A percentile compares a stretch with the other conserved stretches of the same genome.
Evolutionary conservation across 2,797 vertebrate genomes (phyloP).

Genomic region (Orientallactaga sibirica): DNA sequence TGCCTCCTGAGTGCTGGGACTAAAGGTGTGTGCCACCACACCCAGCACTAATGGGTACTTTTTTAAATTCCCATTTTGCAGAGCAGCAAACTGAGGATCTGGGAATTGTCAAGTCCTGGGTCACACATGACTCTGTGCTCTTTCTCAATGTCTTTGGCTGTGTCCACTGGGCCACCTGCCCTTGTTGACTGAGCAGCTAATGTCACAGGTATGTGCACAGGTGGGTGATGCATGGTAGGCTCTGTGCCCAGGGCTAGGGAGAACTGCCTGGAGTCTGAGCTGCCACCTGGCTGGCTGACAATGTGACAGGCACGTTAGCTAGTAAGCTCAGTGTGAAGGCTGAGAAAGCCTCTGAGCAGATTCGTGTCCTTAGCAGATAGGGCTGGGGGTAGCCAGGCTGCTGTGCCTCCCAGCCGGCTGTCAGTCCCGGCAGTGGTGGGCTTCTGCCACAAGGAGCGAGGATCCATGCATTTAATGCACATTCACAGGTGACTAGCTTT

Average conservation of each 20-base stretch:
- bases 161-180: neutral
- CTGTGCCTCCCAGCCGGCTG: neutral
- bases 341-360: no score
- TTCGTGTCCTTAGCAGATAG: neutral
- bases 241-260: neutral
- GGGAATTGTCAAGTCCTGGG: neutral
- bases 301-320: neutral
- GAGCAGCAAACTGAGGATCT: constrained; percentile 23
- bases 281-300: neutral
- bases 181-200: neutral
- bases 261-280: neutral
- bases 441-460: neutral
- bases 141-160: neutral
- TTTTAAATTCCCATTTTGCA: neutral
- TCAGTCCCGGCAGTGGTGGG: neutral
- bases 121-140: neutral
- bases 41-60: no score
- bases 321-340: neutral
- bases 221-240: neutral
- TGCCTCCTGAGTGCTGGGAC: no score
- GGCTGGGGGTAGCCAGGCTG: neutral
- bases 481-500: constrained; percentile 14
- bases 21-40: no score
- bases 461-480: neutral
- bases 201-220: neutral